Conservation (phyloP, 2,888 invertebrate species). For the Pollenia labialis region DNA sequence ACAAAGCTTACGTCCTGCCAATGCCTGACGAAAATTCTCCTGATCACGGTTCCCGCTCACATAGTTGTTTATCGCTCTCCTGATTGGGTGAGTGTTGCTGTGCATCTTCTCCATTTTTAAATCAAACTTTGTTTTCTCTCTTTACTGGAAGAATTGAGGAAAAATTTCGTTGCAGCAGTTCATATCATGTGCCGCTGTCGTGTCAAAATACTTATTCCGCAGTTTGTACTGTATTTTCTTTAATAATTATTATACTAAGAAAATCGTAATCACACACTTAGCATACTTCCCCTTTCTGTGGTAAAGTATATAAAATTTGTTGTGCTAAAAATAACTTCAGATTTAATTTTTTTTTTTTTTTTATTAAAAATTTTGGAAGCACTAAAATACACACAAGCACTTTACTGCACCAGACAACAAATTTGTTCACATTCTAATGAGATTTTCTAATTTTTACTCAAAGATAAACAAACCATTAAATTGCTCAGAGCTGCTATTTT, state of each 20-base stretch:
- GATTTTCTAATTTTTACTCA: constrained; percentile 4
- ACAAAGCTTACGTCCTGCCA: too few relatives aligned
- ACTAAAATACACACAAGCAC: background rate
- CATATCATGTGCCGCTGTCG: too few relatives aligned
- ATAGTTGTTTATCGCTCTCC: too few relatives aligned
- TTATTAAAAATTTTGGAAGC: background rate
- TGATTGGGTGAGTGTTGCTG: too few relatives aligned
- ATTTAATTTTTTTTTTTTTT: background rate
- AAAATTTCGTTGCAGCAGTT: too few relatives aligned
- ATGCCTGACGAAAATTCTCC: too few relatives aligned
- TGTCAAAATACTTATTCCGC: too few relatives aligned
- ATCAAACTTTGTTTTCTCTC: too few relatives aligned
- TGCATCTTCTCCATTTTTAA: too few relatives aligned
- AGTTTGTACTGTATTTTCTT: too few relatives aligned
- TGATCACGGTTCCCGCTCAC: too few relatives aligned
- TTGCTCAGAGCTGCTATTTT: background rate
- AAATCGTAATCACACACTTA: background rate
- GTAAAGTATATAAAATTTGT: background rate
- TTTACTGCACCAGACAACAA: background rate
- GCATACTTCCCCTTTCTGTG: background rate
- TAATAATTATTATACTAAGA: background rate
- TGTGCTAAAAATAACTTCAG: background rate
- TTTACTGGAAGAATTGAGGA: too few relatives aligned
- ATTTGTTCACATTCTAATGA: background rate
- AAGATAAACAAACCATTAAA: constrained; percentile 12